A percentile compares a stretch with the other conserved stretches of the same genome.
Conservation (phyloP, 2,113 vertebrate genomes). For the Recurvirostra avosetta region DNA sequence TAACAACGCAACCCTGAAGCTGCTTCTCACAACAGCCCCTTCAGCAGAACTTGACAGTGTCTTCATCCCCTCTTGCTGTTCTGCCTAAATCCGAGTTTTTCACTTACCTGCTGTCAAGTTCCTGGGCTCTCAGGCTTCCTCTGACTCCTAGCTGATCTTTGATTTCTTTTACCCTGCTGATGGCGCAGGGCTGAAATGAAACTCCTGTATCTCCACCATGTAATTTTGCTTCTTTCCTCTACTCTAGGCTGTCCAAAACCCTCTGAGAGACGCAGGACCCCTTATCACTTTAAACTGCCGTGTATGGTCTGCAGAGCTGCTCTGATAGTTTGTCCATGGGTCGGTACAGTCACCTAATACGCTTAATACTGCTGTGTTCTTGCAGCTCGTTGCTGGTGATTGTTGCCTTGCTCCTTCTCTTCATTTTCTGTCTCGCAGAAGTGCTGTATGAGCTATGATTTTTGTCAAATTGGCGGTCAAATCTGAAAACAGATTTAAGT, state of each 20-base stretch:
- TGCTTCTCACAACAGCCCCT: background rate
- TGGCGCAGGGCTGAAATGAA: background rate
- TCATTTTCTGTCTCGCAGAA: background rate
- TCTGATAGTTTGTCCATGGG: background rate
- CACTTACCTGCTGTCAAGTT: background rate
- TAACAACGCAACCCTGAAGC: background rate
- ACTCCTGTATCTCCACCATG: rapidly evolving
- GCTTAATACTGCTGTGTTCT: background rate
- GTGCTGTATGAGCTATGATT: background rate
- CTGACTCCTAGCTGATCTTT: background rate
- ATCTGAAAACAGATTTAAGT: background rate
- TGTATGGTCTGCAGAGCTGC: background rate
- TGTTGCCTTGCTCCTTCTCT: background rate
- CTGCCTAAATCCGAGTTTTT: background rate
- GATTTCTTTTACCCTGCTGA: background rate
- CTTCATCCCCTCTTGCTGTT: background rate
- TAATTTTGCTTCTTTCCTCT: background rate
- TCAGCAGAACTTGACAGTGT: background rate
- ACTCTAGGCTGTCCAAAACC: background rate
- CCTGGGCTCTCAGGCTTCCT: background rate
- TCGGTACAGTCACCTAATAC: background rate
- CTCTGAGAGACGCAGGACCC: background rate
- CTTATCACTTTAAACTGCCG: rapidly evolving
- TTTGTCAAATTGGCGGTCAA: background rate
- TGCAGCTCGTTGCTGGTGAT: background rate